A percentile compares a stretch with the other conserved stretches of the same genome.
Conservation (phyloP, 2,113 vertebrate genomes). For the Tichodroma muraria region DNA sequence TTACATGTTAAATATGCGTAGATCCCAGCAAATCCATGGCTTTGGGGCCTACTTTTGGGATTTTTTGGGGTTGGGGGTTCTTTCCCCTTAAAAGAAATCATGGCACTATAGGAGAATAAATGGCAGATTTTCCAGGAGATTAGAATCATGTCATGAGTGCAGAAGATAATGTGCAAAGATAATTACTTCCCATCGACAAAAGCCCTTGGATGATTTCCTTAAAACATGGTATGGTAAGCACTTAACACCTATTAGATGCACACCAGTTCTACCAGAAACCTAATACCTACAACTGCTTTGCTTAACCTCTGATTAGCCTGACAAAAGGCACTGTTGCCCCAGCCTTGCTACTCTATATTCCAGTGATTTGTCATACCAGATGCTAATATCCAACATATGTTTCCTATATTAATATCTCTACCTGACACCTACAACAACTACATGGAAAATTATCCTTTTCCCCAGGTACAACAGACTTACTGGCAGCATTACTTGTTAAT, state of each 20-base stretch:
- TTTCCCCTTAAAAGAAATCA: not conserved
- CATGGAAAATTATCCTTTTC: not conserved
- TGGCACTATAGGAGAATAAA: not conserved
- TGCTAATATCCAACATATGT: not conserved
- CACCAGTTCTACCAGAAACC: not conserved
- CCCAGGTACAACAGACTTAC: not conserved
- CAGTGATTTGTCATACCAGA: not conserved
- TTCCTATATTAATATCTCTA: not conserved
- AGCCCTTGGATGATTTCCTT: not conserved
- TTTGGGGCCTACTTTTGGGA: not conserved
- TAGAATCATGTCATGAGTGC: not conserved
- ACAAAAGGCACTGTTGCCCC: not conserved
- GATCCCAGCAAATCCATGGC: not conserved
- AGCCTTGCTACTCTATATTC: not conserved
- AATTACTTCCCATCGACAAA: not conserved
- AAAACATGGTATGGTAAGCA: not conserved
- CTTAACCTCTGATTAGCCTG: not conserved
- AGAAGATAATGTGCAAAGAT: not conserved
- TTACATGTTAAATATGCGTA: not conserved
- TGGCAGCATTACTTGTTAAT: not conserved
- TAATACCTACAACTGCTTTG: not conserved
- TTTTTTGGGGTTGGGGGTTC: rapidly evolving
- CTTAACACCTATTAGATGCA: not conserved
- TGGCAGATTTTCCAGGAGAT: not conserved
- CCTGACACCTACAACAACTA: not conserved